Evolutionary conservation across 1,140 invertebrate genomes (phyloP), one percentile per base, ranked within the genome.

Genomic region (Grapholita molesta): DNA sequence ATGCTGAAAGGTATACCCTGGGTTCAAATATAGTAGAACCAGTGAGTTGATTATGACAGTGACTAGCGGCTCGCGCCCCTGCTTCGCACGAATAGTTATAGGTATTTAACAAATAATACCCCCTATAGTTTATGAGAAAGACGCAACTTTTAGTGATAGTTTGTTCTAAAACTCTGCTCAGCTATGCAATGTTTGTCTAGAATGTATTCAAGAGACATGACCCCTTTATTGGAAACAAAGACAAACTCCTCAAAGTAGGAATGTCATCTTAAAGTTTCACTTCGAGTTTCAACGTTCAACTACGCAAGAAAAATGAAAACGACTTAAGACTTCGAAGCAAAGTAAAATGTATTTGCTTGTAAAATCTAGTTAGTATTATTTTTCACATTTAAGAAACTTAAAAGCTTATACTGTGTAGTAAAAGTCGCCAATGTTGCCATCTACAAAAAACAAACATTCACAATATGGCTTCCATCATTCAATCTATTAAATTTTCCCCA

Each of bases 261-360:
- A 61, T 61, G 55, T 61, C 55, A 61, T 61, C 32, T n/a, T n/a
- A 32, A 61, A 61, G 55, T 61, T 61, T 61, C 25, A 61, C 55
- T 30, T 61, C 15, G 28, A n/a, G n/a, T 61, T 12, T n/a, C 24
- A 7, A 28, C 25, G 24, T 15, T 12, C 24, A 61, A 61, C 55
- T 61, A 7, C 8, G 24, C 12, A 15, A 25, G 30, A 61, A 48
- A 48, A 48, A 21, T 21, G 42, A 1, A 48, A 21, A 15, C 42
- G 21, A 21, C 42, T 48, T 21, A 48, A 21, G n/a, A 48, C 42
- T 48, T 48, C 8, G 0, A 8, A 48, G 42, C 35, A n/a, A n/a
- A 38, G 42, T 48, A 48, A 48, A 48, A 48, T 48, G 21, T 15
- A 21, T 38, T 38, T 21, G 42, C 42, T 48, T 48, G 15, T 48